These are phyloP conservation scores for Cydia pomonella DNA, from an alignment of 1,140 invertebrate species.

Conservation along the genomic window DNA sequence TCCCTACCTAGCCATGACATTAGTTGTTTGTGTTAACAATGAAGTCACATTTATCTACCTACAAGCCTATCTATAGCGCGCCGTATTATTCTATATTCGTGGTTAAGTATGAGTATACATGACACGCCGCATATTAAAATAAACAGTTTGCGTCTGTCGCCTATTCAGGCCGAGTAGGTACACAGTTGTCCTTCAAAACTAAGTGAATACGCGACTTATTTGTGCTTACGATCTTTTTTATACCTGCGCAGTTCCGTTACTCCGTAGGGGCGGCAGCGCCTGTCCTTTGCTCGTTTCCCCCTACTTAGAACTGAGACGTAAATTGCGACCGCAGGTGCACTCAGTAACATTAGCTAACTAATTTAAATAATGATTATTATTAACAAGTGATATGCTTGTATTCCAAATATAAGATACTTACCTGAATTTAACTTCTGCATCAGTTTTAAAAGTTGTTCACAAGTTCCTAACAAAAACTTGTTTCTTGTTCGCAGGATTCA, in stretches of 20 bases:
- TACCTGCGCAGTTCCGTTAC: constrained; percentile 36
- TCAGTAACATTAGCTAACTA: constrained; percentile 2
- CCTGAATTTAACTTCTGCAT: neutral
- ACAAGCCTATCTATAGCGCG: neutral
- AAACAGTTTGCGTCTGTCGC: constrained; percentile 23
- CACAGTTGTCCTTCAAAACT: constrained; percentile 18
- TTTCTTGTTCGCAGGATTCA: constrained; percentile 63
- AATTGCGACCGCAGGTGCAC: constrained; percentile 27
- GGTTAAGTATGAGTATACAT: constrained; percentile 12
- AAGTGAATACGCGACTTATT: constrained; percentile 31
- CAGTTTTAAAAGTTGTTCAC: constrained; percentile 1
- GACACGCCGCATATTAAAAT: constrained; percentile 26
- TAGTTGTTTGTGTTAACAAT: constrained; percentile 14
- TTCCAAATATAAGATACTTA: neutral
- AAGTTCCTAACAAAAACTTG: constrained; percentile 36
- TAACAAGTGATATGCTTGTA: neutral
- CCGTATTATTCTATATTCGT: constrained; percentile 5
- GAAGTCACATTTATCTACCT: constrained; percentile 11
- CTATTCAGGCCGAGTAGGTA: constrained; percentile 7
- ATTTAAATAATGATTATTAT: constrained; percentile 21
- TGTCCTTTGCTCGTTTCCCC: constrained; percentile 6
- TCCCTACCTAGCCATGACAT: constrained; percentile 12
- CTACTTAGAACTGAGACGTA: constrained; percentile 23
- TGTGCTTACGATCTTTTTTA: constrained; percentile 23
- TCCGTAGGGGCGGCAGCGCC: constrained; percentile 7